phyloP scores from a whole-genome alignment of 2,888 invertebrate species.

The Drosophila mimica region DNA sequence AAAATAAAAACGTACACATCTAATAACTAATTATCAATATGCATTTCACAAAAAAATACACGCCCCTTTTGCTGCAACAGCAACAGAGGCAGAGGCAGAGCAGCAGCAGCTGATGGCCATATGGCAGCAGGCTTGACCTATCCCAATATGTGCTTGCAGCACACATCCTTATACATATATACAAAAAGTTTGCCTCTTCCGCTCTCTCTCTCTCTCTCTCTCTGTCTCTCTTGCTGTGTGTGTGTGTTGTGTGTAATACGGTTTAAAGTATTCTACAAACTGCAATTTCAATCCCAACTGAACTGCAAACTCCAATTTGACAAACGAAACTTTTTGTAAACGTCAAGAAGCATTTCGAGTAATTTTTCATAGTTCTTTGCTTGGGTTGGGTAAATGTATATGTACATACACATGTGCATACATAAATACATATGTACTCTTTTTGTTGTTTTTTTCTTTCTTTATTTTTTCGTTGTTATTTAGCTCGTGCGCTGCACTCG shows the following conservation, averaged over 20 bases:
- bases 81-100: constrained; percentile 18
- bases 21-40: constrained; percentile 29
- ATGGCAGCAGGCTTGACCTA: constrained; percentile 76
- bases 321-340: constrained; percentile 49
- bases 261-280: constrained; percentile 48
- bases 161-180: constrained; percentile 30
- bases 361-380: constrained; percentile 60
- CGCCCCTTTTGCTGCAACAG: constrained; percentile 44
- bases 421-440: constrained; percentile 25
- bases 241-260: constrained; percentile 29
- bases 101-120: constrained; percentile 65
- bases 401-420: neutral
- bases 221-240: constrained; percentile 13
- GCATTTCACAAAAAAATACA: constrained; percentile 18
- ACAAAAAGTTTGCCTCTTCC: constrained; percentile 13
- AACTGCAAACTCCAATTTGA: constrained; percentile 51
- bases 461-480: constrained; percentile 34
- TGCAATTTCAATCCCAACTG: constrained; percentile 46
- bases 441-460: constrained; percentile 32
- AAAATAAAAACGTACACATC: neutral
- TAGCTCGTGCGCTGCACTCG: constrained; percentile 76
- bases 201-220: constrained; percentile 11
- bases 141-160: constrained; percentile 62
- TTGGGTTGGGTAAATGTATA: constrained; percentile 22
- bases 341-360: constrained; percentile 55